Evolutionary conservation across 2,797 vertebrate genomes (phyloP).

Genomic region (Hydrocynus forskahlii): DNA sequence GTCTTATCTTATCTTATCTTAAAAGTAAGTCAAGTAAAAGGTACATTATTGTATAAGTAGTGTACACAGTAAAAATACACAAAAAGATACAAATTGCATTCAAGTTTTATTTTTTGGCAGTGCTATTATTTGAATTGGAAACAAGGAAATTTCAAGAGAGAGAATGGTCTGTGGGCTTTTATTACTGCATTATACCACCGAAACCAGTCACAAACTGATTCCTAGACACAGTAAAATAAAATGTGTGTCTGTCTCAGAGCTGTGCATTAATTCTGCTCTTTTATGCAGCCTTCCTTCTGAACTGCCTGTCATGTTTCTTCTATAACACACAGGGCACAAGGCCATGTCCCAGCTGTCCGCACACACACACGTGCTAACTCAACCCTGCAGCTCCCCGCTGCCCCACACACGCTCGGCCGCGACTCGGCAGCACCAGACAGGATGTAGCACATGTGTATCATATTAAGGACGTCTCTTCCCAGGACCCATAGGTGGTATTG

Average conservation of each 20-base stretch:
- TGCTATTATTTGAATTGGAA: background rate
- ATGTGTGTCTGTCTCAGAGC: constrained; percentile 25
- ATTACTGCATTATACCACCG: background rate
- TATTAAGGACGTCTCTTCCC: constrained; percentile 71
- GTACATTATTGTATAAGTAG: no score
- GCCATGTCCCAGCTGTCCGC: constrained; percentile 61
- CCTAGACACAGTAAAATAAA: background rate
- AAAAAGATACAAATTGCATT: background rate
- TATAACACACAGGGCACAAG: constrained; percentile 51
- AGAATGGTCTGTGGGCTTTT: no score
- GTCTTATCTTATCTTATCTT: no score
- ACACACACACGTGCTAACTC: constrained; percentile 53
- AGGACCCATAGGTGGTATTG: constrained; percentile 72
- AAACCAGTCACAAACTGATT: background rate
- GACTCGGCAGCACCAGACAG: constrained; percentile 66
- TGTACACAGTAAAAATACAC: background rate
- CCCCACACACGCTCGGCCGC: constrained; percentile 41
- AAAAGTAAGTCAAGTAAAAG: no score
- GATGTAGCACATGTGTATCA: constrained; percentile 79
- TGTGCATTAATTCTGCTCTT: constrained; percentile 20
- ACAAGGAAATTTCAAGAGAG: no score
- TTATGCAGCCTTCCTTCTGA: constrained; percentile 32
- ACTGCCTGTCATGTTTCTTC: constrained; percentile 58
- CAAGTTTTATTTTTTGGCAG: background rate
- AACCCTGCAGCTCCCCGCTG: constrained; percentile 48